phyloP scores from a whole-genome alignment of 1,140 invertebrate genomes.

The Drosophila littoralis region DNA sequence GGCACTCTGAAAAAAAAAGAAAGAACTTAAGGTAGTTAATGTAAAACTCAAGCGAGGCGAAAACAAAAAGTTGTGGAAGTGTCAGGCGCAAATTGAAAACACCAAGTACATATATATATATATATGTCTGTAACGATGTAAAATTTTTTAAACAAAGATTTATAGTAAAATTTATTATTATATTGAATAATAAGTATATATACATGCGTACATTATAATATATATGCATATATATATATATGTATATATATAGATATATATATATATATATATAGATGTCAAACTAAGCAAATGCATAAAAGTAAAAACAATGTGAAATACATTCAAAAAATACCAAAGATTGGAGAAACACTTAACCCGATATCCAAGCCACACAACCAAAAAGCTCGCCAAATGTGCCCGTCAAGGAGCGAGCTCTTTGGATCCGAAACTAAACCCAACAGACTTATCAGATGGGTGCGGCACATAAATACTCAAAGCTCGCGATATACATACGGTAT shows the following conservation, averaged over 20 bases:
- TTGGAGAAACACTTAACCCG: conserved; percentile 23
- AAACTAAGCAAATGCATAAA: conserved; percentile 27
- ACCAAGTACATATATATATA: conserved; percentile 57
- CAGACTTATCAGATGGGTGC: neutral
- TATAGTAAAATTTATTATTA: conserved; percentile 81
- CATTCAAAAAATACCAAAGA: conserved; percentile 73
- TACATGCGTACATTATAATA: conserved; percentile 11
- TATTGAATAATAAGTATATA: conserved; percentile 55
- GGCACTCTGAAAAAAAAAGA: conserved; percentile 32
- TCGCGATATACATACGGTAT: conserved; percentile 23
- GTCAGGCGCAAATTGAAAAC: conserved; percentile 69
- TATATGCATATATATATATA: conserved; percentile 43
- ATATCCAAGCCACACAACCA: conserved; percentile 6
- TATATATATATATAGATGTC: conserved; percentile 44
- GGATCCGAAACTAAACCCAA: neutral
- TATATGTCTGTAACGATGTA: conserved; percentile 48
- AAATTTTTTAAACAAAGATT: conserved; percentile 76
- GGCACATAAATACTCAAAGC: neutral
- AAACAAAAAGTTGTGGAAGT: conserved; percentile 37
- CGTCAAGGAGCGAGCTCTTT: conserved; percentile 25
- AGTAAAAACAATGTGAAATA: conserved; percentile 67
- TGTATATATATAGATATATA: conserved; percentile 43
- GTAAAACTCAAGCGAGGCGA: conserved; percentile 35
- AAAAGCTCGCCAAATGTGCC: conserved; percentile 45
- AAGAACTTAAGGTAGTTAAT: conserved; percentile 41